Evolutionary conservation across 2,113 vertebrate species (phyloP).

Genomic region (Fregetta grallaria): DNA sequence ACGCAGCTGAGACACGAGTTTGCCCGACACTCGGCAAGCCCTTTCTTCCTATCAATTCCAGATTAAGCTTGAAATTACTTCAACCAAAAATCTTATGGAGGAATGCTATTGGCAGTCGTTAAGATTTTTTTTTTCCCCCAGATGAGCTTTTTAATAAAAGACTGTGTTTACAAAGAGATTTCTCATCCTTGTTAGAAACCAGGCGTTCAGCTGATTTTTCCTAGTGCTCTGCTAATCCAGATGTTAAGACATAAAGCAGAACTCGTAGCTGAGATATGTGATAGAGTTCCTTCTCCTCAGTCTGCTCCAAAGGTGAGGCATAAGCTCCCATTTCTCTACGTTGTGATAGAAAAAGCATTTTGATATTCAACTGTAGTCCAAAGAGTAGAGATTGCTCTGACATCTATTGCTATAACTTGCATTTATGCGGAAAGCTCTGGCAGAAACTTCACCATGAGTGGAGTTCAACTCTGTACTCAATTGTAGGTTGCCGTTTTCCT

Average conservation of each 20-base stretch:
- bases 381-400: neutral
- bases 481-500: neutral
- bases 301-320: neutral
- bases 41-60: neutral
- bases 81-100: neutral
- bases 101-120: neutral
- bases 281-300: neutral
- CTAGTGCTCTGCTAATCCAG: neutral
- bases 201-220: neutral
- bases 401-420: neutral
- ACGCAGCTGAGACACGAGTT: neutral
- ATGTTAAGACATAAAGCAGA: neutral
- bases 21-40: neutral
- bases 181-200: neutral
- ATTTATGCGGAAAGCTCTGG: neutral
- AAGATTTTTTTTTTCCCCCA: neutral
- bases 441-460: neutral
- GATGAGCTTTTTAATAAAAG: neutral
- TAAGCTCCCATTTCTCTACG: neutral
- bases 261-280: neutral
- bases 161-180: neutral
- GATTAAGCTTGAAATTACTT: neutral
- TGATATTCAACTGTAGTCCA: neutral
- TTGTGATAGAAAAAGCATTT: neutral
- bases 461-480: neutral